Base-by-base conservation (phyloP, 2,113 vertebrate genomes). In the Corydoras maculifer region DNA sequence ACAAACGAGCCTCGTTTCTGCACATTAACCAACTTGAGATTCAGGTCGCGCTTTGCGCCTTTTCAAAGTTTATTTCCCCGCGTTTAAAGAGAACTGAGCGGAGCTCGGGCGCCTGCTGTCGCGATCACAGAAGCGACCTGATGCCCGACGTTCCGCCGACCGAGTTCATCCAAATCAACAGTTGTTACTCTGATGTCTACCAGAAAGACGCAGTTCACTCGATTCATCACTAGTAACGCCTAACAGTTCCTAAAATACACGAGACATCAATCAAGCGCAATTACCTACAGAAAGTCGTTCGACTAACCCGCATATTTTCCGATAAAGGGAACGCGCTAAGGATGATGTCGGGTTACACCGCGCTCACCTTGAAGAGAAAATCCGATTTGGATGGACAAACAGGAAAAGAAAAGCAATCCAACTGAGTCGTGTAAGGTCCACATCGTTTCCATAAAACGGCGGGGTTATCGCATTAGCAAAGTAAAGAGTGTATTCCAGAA, bases 381-480 rank as follows among this genome's bases (percentile, higher is more conserved):
- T 83, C 87, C 89, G 5, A 88, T 77, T 53, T 90, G 89, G 75
- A 89, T 82, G 6, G 86, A 91, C 69, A 90, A 84, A 76, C 85
- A 85, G 69, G 81, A 84, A 53, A 89, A 75, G 81, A 91, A 86
- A 82, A 88, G 80, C 84, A 91, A 87, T 89, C 89, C 89, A 86
- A 87, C 77, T 79, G 83, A 82, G 62, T 90, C 89, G 59, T 86
- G 88, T 85, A 85, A 86, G 84, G 83, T 89, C 87, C 88, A 86
- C 89, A 90, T 91, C 81, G 77, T 89, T 88, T 84, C 85, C 82
- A 43, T 60, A 54, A 61, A 75, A 75, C 70, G 29, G 75, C 79
- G 18, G 67, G 12, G 68, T 55, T 53, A 74, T 80, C 72, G 67
- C 73, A 69, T 59, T 70, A 84, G 84, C 79, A 31, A 58, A 63